Evolutionary conservation across 2,888 invertebrate species (phyloP).

Genomic region (Stenurella melanura): DNA sequence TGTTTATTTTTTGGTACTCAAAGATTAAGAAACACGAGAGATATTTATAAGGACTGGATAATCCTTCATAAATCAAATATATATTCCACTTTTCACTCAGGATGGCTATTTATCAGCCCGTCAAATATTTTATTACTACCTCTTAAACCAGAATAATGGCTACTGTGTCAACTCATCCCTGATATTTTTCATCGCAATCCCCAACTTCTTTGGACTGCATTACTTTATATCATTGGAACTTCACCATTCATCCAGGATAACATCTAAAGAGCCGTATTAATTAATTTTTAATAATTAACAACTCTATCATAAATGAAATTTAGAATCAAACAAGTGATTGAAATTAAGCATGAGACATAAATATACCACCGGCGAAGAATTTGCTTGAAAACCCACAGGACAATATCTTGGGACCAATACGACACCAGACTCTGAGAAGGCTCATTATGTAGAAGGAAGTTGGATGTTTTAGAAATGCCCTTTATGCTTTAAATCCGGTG

Average conservation of each 20-base stretch:
- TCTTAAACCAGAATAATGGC: conserved; percentile 36
- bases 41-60: conserved; percentile 21
- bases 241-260: neutral
- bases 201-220: neutral
- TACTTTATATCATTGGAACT: neutral
- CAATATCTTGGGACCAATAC: too few relatives aligned
- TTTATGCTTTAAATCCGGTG: too few relatives aligned
- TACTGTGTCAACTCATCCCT: conserved; percentile 26
- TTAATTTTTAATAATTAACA: neutral
- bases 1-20: neutral
- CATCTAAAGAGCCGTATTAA: neutral
- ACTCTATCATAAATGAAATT: too few relatives aligned
- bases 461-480: too few relatives aligned
- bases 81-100: conserved; percentile 32
- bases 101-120: conserved; percentile 31
- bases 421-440: too few relatives aligned
- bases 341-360: too few relatives aligned
- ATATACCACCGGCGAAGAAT: too few relatives aligned
- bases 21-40: conserved; percentile 8
- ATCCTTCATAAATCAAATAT: conserved; percentile 33
- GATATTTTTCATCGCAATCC: conserved; percentile 31
- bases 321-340: too few relatives aligned
- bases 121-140: conserved; percentile 33
- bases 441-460: too few relatives aligned
- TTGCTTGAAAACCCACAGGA: too few relatives aligned